Evolutionary conservation across 2,113 vertebrate genomes (phyloP).

Genomic region (Cyanoderma ruficeps): DNA sequence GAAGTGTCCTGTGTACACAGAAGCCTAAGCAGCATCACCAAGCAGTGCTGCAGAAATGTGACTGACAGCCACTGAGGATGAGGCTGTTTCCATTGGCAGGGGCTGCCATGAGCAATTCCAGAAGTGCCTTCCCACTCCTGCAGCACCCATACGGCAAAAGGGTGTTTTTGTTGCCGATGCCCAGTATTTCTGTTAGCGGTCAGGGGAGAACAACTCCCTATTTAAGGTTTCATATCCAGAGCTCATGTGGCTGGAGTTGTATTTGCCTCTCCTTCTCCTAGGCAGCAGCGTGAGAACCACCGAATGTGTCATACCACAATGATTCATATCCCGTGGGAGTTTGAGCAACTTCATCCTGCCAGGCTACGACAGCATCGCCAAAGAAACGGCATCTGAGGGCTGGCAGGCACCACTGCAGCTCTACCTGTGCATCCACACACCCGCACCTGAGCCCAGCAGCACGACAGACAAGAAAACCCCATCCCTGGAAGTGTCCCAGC

Average conservation of each 20-base stretch:
- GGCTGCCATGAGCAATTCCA: background rate
- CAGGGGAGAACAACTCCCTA: background rate
- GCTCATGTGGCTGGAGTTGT: conserved; percentile 14
- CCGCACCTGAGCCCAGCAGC: background rate
- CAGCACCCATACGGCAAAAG: background rate
- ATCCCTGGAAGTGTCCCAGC: background rate
- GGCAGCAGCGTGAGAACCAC: conserved; percentile 60
- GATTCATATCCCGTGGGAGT: conserved; percentile 75
- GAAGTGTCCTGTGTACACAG: background rate
- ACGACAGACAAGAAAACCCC: background rate
- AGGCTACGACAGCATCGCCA: conserved; percentile 36
- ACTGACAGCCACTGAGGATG: background rate
- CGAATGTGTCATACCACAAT: conserved; percentile 61
- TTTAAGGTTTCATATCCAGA: background rate
- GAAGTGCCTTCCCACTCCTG: background rate
- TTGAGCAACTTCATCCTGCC: conserved; percentile 58
- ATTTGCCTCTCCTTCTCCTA: conserved; percentile 27
- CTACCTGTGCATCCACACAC: background rate
- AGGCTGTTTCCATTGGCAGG: background rate
- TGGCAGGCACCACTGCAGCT: background rate
- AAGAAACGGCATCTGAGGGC: conserved; percentile 29
- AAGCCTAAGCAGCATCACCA: background rate
- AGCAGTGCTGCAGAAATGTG: background rate
- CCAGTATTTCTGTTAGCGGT: background rate
- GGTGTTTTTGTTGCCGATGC: background rate